phyloP scores from a whole-genome alignment of 2,888 invertebrate genomes.

The Vesta saturnalis region DNA sequence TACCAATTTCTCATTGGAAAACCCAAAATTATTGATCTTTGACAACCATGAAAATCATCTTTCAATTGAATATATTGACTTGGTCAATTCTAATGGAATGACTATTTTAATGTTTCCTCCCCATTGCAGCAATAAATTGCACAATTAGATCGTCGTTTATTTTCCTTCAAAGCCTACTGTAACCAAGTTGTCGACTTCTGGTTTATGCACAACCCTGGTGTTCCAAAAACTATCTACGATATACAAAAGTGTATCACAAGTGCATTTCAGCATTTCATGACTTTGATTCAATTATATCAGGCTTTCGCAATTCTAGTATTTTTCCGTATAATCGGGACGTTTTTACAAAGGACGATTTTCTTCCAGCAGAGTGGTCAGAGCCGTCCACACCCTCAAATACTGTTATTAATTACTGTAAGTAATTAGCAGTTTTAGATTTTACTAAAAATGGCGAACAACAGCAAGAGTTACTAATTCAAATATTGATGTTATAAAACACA shows the following conservation, averaged over 20 bases:
- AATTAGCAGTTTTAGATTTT: not conserved
- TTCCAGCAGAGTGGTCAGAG: not conserved
- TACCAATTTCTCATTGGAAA: not conserved
- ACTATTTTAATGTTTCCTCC: not conserved
- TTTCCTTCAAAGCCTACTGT: not conserved
- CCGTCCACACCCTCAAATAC: not conserved
- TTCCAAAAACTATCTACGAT: not conserved
- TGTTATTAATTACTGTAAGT: no score
- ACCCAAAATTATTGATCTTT: not conserved
- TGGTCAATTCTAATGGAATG: not conserved
- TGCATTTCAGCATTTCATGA: not conserved
- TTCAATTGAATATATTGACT: not conserved
- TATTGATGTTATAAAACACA: not conserved
- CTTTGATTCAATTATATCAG: not conserved
- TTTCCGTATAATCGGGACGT: not conserved
- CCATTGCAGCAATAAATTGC: not conserved
- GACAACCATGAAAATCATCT: not conserved
- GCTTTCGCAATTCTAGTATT: not conserved
- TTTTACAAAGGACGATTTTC: constrained; percentile 5
- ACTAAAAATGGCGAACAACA: not conserved
- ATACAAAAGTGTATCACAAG: no score
- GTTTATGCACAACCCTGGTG: not conserved
- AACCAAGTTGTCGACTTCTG: not conserved
- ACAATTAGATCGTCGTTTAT: not conserved
- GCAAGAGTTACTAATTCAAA: not conserved